Evolutionary conservation across 2,797 vertebrate genomes (phyloP).

Genomic region (Petrocephalus schoutedeni): DNA sequence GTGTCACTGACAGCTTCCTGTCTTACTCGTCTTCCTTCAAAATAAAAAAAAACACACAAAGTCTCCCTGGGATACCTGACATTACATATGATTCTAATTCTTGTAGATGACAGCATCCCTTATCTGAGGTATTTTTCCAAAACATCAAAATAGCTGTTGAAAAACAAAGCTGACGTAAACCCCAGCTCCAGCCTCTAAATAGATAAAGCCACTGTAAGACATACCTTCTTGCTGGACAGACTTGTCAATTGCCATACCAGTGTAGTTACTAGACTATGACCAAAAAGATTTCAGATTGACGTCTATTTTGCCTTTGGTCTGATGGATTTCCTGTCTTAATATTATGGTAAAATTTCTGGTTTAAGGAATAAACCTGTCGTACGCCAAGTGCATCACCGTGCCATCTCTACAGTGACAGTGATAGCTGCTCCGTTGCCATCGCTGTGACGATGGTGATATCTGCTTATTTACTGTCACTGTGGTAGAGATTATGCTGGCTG

Average conservation of each 20-base stretch:
- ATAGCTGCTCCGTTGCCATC: not conserved
- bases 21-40: not conserved
- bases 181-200: not conserved
- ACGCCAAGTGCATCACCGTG: not conserved
- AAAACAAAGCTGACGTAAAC: not conserved
- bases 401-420: not conserved
- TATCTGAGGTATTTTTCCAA: conserved; percentile 16
- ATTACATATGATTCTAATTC: conserved; percentile 18
- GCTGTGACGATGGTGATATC: not conserved
- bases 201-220: not conserved
- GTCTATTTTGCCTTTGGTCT: not conserved
- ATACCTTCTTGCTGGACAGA: not conserved
- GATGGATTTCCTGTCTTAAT: not conserved
- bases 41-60: not conserved
- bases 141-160: conserved; percentile 5
- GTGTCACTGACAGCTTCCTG: conserved; percentile 2
- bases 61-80: not conserved
- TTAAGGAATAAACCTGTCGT: not conserved
- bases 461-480: not conserved
- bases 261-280: not conserved
- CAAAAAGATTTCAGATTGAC: not conserved
- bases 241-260: not conserved
- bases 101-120: conserved; percentile 17
- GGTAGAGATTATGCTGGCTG: not conserved
- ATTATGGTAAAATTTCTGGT: not conserved